Conservation (phyloP, 2,888 invertebrate species). For the Euproctis similis region DNA sequence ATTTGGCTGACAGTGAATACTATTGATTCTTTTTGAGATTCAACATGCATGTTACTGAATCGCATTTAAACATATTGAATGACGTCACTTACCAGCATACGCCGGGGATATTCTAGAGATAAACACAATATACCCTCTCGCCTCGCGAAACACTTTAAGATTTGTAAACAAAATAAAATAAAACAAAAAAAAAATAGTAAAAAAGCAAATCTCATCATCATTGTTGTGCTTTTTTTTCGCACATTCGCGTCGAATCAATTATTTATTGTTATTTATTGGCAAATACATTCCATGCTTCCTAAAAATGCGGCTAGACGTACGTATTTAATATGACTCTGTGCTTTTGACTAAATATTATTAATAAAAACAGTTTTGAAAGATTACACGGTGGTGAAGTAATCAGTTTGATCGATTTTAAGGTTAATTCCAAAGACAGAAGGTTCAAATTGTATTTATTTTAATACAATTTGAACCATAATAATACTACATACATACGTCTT, state of each 20-base stretch:
- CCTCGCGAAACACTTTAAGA: slow-evolving; percentile 51
- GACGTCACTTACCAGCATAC: slow-evolving; percentile 56
- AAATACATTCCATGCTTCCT: slow-evolving; percentile 69
- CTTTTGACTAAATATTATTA: no score
- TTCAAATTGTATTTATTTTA: no score
- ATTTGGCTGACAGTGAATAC: slow-evolving; percentile 14
- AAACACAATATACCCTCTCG: slow-evolving; percentile 35
- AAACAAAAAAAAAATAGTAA: slow-evolving; percentile 9
- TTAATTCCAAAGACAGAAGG: no score
- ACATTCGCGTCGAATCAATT: slow-evolving; percentile 16
- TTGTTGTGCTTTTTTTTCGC: slow-evolving; percentile 41
- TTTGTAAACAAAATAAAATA: slow-evolving; percentile 51
- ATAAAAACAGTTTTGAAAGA: no score
- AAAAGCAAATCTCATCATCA: slow-evolving; percentile 39
- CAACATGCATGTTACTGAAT: slow-evolving; percentile 40
- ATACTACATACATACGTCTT: slow-evolving; percentile 25
- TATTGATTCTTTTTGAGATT: slow-evolving; percentile 20
- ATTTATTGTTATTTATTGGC: slow-evolving; percentile 69
- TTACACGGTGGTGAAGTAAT: no score
- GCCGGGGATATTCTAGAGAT: slow-evolving; percentile 36
- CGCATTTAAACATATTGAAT: slow-evolving; percentile 22
- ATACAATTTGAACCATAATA: no score
- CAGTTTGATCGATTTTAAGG: no score
- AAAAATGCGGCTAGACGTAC: slow-evolving; percentile 7
- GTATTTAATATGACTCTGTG: slow-evolving; percentile 5